phyloP scores from a whole-genome alignment of 2,113 vertebrate species.

The Salvator merianae region DNA sequence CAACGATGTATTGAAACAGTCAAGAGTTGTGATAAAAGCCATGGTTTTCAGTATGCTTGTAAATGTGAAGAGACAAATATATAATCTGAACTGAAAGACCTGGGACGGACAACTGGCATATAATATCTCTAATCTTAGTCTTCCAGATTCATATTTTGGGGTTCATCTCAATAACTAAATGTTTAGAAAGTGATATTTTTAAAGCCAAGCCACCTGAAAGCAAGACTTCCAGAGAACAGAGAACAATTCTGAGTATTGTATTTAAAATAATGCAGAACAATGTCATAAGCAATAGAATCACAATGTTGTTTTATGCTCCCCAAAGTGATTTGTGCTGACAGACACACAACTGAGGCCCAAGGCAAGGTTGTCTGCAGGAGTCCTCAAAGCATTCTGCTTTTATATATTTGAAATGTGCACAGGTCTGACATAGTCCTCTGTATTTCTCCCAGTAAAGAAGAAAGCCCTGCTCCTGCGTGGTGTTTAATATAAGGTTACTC shows the following conservation, averaged over 20 bases:
- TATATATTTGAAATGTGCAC: constrained; percentile 41
- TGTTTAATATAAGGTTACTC: constrained; percentile 20
- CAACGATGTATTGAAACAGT: too few relatives aligned
- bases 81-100: not conserved
- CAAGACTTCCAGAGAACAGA: constrained; percentile 45
- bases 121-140: not conserved
- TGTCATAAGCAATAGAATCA: constrained; percentile 53
- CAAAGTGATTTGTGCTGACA: constrained; percentile 49
- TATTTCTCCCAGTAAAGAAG: constrained; percentile 20
- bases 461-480: constrained; percentile 16
- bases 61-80: too few relatives aligned
- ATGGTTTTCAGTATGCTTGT: too few relatives aligned
- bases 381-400: constrained; percentile 24
- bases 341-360: constrained; percentile 41
- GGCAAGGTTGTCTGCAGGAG: constrained; percentile 52
- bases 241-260: not conserved
- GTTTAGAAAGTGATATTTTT: not conserved
- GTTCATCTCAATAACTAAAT: not conserved
- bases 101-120: not conserved
- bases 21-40: too few relatives aligned
- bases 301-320: constrained; percentile 28
- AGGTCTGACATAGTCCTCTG: constrained; percentile 28
- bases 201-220: not conserved
- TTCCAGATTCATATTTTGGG: not conserved
- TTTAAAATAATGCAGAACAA: constrained; percentile 47